Percentiles rank a stretch among this genome's conserved stretches.
These are phyloP conservation scores for Hetaerina americana DNA, from an alignment of 1,140 invertebrate genomes.

Conservation along the genomic window DNA sequence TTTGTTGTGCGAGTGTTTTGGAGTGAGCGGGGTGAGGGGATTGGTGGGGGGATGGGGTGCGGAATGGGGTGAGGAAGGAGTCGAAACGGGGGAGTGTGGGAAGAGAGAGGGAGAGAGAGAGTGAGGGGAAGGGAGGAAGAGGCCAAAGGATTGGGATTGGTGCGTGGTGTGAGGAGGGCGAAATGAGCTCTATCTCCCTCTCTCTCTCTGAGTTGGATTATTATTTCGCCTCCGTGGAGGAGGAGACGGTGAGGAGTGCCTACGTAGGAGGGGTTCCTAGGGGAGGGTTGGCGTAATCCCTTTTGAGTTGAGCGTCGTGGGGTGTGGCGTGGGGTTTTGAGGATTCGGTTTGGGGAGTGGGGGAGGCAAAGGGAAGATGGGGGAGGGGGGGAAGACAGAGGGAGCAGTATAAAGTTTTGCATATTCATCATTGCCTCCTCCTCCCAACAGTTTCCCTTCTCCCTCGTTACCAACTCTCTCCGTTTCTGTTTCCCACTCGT, in stretches of 20 bases:
- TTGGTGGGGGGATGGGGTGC: background rate
- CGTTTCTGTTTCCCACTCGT: too few species aligned
- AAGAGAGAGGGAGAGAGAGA: background rate
- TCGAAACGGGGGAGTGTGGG: too few species aligned
- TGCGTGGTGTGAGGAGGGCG: too few species aligned
- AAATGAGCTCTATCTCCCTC: too few species aligned
- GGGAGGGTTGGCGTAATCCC: too few species aligned
- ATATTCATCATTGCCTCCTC: background rate
- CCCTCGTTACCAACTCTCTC: too few species aligned
- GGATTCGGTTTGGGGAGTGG: too few species aligned
- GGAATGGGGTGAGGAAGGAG: background rate
- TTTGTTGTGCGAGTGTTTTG: too few species aligned
- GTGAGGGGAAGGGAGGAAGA: background rate
- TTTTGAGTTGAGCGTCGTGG: background rate
- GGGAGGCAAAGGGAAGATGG: too few species aligned
- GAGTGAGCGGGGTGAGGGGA: too few species aligned
- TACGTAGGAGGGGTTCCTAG: too few species aligned
- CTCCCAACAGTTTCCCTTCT: background rate
- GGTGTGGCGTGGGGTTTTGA: background rate
- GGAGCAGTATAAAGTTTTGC: background rate
- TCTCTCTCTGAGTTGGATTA: background rate
- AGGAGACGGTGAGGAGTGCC: background rate
- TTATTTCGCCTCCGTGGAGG: background rate
- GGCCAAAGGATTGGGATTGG: background rate
- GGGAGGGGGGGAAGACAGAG: too few species aligned